These are phyloP conservation scores for Macquaria ambigua DNA, from an alignment of 2,113 vertebrate genomes.

Conservation along the genomic window DNA sequence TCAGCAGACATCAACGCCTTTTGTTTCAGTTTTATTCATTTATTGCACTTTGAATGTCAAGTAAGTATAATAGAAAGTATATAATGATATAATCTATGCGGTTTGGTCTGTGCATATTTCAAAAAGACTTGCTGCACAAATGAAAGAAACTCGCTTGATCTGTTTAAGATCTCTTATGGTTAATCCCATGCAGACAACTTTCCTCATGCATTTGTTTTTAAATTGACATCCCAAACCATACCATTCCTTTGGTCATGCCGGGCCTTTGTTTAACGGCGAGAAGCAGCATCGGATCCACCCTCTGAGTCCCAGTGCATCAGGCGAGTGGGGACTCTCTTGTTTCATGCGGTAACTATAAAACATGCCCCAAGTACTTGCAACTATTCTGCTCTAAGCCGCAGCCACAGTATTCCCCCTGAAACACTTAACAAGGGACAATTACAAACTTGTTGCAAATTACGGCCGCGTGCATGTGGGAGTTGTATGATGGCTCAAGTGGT, in stretches of 20 bases:
- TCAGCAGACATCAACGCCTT: neutral
- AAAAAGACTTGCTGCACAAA: neutral
- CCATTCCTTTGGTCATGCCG: slow-evolving; percentile 64
- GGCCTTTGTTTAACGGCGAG: slow-evolving; percentile 55
- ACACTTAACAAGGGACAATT: slow-evolving; percentile 75
- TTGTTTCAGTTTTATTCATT: neutral
- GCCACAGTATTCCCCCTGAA: slow-evolving; percentile 59
- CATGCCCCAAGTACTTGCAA: slow-evolving; percentile 64
- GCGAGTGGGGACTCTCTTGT: slow-evolving; percentile 64
- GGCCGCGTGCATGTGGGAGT: slow-evolving; percentile 63
- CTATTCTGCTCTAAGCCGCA: slow-evolving; percentile 55
- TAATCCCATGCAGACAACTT: slow-evolving; percentile 36
- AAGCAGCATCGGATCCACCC: slow-evolving; percentile 66
- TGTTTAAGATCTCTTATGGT: neutral
- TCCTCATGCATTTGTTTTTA: slow-evolving; percentile 50
- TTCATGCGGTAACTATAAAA: slow-evolving; percentile 80
- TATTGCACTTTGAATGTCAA: slow-evolving; percentile 3
- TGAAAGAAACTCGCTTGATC: neutral
- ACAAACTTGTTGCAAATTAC: slow-evolving; percentile 74
- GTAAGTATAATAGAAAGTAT: neutral
- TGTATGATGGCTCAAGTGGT: slow-evolving; percentile 53
- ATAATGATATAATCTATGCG: neutral
- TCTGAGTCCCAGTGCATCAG: slow-evolving; percentile 54
- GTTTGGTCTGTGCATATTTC: neutral
- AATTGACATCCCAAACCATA: slow-evolving; percentile 55